Percentiles rank a stretch among this genome's conserved stretches.
Conservation (phyloP, 2,113 vertebrate species). For the Psilopsiagon aymara region DNA sequence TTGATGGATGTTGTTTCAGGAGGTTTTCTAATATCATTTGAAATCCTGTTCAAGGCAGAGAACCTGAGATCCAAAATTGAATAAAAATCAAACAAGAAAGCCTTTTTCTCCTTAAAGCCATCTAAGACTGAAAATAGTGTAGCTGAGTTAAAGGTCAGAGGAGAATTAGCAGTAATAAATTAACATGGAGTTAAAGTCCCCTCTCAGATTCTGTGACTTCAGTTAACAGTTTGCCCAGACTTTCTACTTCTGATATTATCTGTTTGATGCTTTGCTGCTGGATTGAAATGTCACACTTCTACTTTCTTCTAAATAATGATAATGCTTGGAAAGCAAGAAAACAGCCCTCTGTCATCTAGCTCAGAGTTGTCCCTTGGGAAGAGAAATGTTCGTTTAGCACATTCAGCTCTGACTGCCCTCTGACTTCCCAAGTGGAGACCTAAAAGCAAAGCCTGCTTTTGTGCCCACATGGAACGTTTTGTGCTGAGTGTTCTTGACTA, state of each 20-base stretch:
- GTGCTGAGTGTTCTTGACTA: neutral
- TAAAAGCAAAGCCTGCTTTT: neutral
- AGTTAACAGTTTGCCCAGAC: neutral
- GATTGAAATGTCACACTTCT: neutral
- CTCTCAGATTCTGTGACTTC: neutral
- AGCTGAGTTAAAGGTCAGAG: neutral
- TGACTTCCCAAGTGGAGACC: neutral
- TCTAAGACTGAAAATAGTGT: neutral
- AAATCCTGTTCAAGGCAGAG: constrained; percentile 15
- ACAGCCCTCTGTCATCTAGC: neutral
- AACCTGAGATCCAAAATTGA: neutral
- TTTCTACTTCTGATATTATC: constrained; percentile 12
- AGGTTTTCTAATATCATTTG: constrained; percentile 28
- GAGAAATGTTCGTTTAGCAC: neutral
- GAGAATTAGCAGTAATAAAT: neutral
- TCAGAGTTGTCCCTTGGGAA: neutral
- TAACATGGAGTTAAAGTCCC: neutral
- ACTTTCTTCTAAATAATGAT: neutral
- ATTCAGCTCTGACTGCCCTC: neutral
- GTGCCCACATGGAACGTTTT: fast-evolving
- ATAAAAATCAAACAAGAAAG: neutral
- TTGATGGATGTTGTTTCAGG: constrained; percentile 21
- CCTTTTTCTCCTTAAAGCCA: neutral
- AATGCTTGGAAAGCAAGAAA: neutral
- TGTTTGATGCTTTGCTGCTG: constrained; percentile 24